These are phyloP conservation scores for Halichondria panicea DNA, from an alignment of 37 sponge, comb jelly and placozoan genomes.

Conservation along the genomic window DNA sequence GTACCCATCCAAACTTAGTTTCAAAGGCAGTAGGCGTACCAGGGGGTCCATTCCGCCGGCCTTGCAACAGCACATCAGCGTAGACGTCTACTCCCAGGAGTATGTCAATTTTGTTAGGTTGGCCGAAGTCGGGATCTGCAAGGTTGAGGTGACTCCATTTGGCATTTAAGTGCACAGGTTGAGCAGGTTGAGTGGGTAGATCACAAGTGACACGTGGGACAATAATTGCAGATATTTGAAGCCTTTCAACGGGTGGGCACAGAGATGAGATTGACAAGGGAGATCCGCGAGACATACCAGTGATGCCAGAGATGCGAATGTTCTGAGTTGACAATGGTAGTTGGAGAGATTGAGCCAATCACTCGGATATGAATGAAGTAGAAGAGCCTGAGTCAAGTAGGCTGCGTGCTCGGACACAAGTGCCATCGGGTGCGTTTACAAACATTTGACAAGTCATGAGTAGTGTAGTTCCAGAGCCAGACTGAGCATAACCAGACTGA, in stretches of 20 bases:
- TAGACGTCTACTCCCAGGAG: constrained; percentile 32
- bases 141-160: constrained; percentile 27
- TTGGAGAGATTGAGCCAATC: constrained; percentile 23
- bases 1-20: constrained; percentile 50
- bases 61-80: constrained; percentile 29
- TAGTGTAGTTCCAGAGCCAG: constrained; percentile 1
- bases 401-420: constrained; percentile 2
- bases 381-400: constrained; percentile 38
- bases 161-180: constrained; percentile 9
- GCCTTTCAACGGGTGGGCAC: constrained; percentile 1
- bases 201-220: constrained; percentile 36
- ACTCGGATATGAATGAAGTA: constrained; percentile 32
- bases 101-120: constrained; percentile 22
- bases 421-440: constrained; percentile 22
- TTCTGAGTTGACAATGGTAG: constrained; percentile 5
- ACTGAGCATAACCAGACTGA: too few species aligned
- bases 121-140: constrained; percentile 21
- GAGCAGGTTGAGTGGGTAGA: constrained; percentile 9
- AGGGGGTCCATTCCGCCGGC: constrained; percentile 44
- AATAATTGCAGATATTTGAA: constrained; percentile 10
- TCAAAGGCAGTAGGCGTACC: constrained; percentile 38
- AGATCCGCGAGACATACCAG: constrained; percentile 29
- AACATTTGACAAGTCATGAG: constrained; percentile 32
- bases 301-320: constrained; percentile 16
- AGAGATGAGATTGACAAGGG: constrained; percentile 12